Evolutionary conservation across 2,888 invertebrate genomes (phyloP), one percentile per base, ranked within the genome.

Genomic region (Dinocampus coccinellae): DNA sequence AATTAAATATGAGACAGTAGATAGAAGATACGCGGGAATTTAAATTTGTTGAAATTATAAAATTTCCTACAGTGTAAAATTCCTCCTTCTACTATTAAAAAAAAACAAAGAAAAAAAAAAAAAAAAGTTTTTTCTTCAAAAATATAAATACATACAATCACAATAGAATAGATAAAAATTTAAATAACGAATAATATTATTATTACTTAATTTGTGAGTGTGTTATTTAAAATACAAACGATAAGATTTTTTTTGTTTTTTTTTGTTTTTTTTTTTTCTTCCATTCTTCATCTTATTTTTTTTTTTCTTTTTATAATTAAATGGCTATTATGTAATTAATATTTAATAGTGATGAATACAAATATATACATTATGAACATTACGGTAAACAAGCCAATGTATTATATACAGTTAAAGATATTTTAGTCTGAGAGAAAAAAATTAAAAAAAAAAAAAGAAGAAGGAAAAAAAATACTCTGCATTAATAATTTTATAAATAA

Each of bases 401-500:
- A 47, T 16, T 16, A 4, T n/a, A 47, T 47, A 47, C 7, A 57
- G 29, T 57, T 6, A 1, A 57, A 57, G 29, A 47, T 47, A 47
- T 20, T 16, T 0, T 4, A 6, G 16, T 4, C 47, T 47, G 47
- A n/a, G 16, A 16, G 16, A 60, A 60, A 60, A 60, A 60, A n/a
- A n/a, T n/a, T n/a, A n/a, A n/a, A n/a, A n/a, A n/a, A n/a, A n/a
- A n/a, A n/a, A n/a, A n/a, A n/a, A n/a, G n/a, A n/a, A n/a, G n/a
- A n/a, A n/a, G n/a, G n/a, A n/a, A n/a, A n/a, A n/a, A n/a, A n/a
- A n/a, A n/a, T n/a, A n/a, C n/a, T 60, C 16, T 60, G 34, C 34
- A 34, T 60, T 34, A 60, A 60, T 60, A 16, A 36, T 60, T 34
- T 33, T 60, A 60, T 34, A 60, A 60, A 60, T 60, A 60, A 60